Percentiles rank a stretch among this genome's conserved stretches.
Conservation (phyloP, 2,888 invertebrate species). For the Nomada lathburiana region DNA sequence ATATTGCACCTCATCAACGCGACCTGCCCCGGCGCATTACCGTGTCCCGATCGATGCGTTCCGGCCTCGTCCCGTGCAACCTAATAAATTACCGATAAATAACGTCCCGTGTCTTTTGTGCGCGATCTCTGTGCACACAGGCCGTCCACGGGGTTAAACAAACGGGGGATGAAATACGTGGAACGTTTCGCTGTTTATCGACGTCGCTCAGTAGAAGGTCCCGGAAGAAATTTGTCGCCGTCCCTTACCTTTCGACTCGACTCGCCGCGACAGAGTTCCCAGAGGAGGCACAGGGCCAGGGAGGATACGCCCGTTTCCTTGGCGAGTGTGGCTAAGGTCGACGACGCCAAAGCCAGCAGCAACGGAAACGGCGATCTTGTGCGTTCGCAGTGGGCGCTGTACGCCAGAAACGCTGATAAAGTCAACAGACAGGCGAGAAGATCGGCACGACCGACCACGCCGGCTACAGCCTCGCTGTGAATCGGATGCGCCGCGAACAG, state of each 20-base stretch:
- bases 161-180: not conserved
- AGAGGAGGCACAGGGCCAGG: conserved; percentile 94
- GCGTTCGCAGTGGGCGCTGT: conserved; percentile 89
- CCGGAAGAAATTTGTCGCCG: not conserved
- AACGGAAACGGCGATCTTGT: conserved; percentile 80
- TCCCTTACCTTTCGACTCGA: conserved; percentile 79
- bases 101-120: not conserved
- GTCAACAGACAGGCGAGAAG: conserved; percentile 96
- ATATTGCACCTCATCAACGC: conserved; percentile 20
- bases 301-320: conserved; percentile 98
- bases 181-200: not conserved
- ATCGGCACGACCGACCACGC: conserved; percentile 97
- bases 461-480: conserved; percentile 98
- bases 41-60: conserved; percentile 16
- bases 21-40: conserved; percentile 15
- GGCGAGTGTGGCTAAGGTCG: conserved; percentile 93
- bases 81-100: conserved; percentile 20
- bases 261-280: conserved; percentile 88
- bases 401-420: conserved; percentile 93
- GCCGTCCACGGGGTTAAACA: not conserved
- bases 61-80: not conserved
- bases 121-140: not conserved
- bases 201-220: not conserved
- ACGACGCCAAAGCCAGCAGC: conserved; percentile 86
- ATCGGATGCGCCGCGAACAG: conserved; percentile 98